Percentiles rank a stretch among this genome's conserved stretches.
Evolutionary conservation across 2,113 vertebrate genomes (phyloP).

Genomic region (Bathybates hornii): DNA sequence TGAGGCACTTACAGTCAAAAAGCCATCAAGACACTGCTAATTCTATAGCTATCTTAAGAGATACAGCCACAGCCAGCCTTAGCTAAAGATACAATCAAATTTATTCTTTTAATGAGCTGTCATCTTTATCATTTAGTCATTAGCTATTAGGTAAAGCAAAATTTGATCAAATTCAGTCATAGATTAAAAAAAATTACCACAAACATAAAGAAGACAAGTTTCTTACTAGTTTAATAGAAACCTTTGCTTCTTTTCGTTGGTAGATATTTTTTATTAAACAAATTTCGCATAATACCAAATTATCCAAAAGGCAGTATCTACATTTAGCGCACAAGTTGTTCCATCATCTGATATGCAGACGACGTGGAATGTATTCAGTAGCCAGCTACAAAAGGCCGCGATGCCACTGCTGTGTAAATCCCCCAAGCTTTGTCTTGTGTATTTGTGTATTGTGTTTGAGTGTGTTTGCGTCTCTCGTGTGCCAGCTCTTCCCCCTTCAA

Average conservation of each 20-base stretch:
- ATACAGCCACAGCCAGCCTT: not conserved
- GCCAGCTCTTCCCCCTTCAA: constrained; percentile 43
- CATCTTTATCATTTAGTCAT: not conserved
- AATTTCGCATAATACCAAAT: not conserved
- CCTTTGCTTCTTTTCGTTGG: not conserved
- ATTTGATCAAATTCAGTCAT: not conserved
- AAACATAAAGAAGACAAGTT: not conserved
- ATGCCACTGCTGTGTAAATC: constrained; percentile 32
- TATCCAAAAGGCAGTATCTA: not conserved
- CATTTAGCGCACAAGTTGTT: not conserved
- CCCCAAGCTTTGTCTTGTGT: constrained; percentile 22
- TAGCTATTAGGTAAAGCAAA: not conserved
- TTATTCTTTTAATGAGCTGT: not conserved
- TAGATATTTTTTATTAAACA: not conserved
- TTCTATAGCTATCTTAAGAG: not conserved
- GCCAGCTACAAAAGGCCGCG: constrained; percentile 22
- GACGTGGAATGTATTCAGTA: constrained; percentile 35
- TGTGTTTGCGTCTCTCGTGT: not conserved
- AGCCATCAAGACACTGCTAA: not conserved
- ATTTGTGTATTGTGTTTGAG: not conserved
- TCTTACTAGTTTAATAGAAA: not conserved
- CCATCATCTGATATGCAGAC: not conserved
- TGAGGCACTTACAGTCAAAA: not conserved
- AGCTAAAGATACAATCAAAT: not conserved
- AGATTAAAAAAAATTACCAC: not conserved